Percentiles rank a stretch among this genome's conserved stretches.
These are phyloP conservation scores for Oceanodroma leucorhoa DNA, from an alignment of 2,797 vertebrate genomes.

Conservation along the genomic window DNA sequence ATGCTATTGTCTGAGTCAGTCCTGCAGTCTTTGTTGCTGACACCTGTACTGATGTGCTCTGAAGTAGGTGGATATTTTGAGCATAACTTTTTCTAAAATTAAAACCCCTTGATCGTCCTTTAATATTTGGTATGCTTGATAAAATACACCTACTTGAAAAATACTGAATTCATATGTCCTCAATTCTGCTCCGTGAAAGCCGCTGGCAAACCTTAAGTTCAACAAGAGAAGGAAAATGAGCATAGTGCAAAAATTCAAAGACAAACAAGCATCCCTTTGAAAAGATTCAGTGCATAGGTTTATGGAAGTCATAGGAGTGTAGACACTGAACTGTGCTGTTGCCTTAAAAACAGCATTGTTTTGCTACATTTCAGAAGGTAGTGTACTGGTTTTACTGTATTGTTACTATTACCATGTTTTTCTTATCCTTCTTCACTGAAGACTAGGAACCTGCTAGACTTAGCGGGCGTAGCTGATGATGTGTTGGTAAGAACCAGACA, in stretches of 20 bases:
- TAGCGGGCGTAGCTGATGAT: neutral
- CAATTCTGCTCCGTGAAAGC: neutral
- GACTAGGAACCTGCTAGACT: neutral
- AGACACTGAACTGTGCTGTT: neutral
- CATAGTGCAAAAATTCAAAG: neutral
- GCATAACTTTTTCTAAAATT: neutral
- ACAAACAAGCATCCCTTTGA: neutral
- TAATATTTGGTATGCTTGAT: neutral
- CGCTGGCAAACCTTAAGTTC: neutral
- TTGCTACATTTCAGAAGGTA: neutral
- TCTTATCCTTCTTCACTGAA: neutral
- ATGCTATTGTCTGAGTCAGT: neutral
- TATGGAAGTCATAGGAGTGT: neutral
- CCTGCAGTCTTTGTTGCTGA: neutral
- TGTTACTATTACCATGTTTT: neutral
- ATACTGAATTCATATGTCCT: neutral
- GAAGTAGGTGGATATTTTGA: neutral
- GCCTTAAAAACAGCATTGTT: neutral
- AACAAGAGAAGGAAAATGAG: neutral
- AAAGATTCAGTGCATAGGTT: neutral
- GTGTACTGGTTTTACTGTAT: neutral
- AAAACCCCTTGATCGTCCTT: neutral
- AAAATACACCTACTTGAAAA: neutral
- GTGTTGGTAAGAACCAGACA: neutral
- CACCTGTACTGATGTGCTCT: neutral